phyloP scores from a whole-genome alignment of 2,113 vertebrate species.

The Cyanoliseus patagonus region DNA sequence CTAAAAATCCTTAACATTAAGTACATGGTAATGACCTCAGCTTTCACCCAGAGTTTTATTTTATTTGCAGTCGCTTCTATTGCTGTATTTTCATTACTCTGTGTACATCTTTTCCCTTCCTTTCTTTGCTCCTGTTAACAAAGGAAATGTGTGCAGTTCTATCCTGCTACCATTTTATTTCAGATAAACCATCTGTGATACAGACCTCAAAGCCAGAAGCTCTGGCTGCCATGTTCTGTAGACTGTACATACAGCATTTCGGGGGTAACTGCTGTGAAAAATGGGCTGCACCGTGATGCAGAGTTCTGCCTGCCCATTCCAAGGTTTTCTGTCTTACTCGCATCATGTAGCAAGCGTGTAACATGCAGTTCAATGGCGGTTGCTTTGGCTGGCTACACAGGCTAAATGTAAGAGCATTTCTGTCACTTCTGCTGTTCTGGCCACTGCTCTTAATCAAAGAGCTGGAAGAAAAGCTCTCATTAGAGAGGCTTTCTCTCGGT shows the following conservation, averaged over 20 bases:
- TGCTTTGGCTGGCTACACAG: slow-evolving; percentile 19
- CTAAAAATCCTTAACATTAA: neutral
- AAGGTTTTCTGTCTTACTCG: neutral
- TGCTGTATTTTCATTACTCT: slow-evolving; percentile 20
- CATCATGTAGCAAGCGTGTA: neutral
- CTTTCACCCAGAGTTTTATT: neutral
- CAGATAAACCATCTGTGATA: slow-evolving; percentile 75
- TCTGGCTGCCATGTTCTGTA: slow-evolving; percentile 36
- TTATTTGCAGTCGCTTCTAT: neutral
- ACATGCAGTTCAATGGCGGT: neutral
- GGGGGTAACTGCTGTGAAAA: slow-evolving; percentile 37
- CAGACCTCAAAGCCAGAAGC: slow-evolving; percentile 27
- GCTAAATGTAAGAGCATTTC: neutral
- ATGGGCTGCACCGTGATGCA: neutral
- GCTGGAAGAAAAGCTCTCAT: slow-evolving; percentile 44
- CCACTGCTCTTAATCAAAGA: neutral
- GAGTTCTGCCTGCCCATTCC: neutral
- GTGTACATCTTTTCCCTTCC: neutral
- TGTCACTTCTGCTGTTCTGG: slow-evolving; percentile 10
- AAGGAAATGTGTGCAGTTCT: slow-evolving; percentile 72
- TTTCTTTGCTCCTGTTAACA: slow-evolving; percentile 58
- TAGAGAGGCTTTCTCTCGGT: neutral
- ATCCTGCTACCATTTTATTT: slow-evolving; percentile 76
- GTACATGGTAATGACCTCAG: neutral
- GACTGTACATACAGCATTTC: slow-evolving; percentile 18